Evolutionary conservation across 2,797 vertebrate genomes (phyloP).

Genomic region (Pseudochaenichthys georgianus): DNA sequence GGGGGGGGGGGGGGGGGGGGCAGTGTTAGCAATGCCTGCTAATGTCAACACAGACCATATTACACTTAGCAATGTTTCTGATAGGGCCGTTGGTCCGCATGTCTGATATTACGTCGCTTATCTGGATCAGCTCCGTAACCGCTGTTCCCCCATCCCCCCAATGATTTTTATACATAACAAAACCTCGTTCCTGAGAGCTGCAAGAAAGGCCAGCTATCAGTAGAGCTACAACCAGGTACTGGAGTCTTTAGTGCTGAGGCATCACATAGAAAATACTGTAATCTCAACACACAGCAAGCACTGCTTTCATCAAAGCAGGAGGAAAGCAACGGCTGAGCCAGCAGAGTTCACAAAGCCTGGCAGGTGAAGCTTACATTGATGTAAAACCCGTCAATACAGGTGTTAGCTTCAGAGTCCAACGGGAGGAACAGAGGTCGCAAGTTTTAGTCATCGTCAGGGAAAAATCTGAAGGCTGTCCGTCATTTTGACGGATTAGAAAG

Average conservation of each 20-base stretch:
- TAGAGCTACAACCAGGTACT: constrained; percentile 28
- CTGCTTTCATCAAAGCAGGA: constrained; percentile 22
- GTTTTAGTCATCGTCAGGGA: too few relatives aligned
- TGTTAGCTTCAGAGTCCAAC: neutral
- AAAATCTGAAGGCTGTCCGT: neutral
- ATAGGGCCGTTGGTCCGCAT: too few relatives aligned
- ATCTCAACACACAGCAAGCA: constrained; percentile 13
- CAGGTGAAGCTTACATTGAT: constrained; percentile 20
- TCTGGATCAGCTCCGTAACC: too few relatives aligned
- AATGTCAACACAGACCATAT: too few relatives aligned
- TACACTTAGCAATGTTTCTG: too few relatives aligned
- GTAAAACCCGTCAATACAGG: neutral
- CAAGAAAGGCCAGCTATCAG: constrained; percentile 25
- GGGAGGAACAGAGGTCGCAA: neutral
- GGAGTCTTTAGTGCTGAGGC: constrained; percentile 41
- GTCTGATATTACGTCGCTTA: too few relatives aligned
- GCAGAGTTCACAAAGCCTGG: neutral
- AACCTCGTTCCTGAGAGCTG: constrained; percentile 19
- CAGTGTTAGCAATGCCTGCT: too few relatives aligned
- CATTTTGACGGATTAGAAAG: too few relatives aligned
- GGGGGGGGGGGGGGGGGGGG: too few relatives aligned
- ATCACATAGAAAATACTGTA: constrained; percentile 37
- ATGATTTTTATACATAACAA: too few relatives aligned
- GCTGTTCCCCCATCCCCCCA: too few relatives aligned
- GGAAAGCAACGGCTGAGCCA: constrained; percentile 31